phyloP scores from a whole-genome alignment of 2,113 vertebrate genomes.

The Bostrychus sinensis region DNA sequence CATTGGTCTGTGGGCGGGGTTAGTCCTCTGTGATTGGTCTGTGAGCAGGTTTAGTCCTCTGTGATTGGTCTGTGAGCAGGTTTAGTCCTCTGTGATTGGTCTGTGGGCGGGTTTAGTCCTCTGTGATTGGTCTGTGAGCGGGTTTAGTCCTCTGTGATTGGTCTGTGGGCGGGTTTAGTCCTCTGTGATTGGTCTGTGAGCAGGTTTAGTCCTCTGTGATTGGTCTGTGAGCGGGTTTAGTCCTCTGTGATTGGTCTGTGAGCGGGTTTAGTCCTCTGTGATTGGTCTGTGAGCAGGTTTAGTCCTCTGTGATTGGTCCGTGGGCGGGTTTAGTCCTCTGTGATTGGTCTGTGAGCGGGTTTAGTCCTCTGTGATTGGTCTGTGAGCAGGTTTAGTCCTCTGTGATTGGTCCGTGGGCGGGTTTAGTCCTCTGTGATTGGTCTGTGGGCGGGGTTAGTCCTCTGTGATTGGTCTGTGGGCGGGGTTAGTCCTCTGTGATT shows the following conservation, averaged over 20 bases:
- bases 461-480: too few relatives aligned
- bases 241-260: background rate
- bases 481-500: too few relatives aligned
- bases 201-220: background rate
- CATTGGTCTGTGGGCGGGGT: too few relatives aligned
- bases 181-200: background rate
- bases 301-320: background rate
- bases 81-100: background rate
- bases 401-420: too few relatives aligned
- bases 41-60: background rate
- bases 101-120: background rate
- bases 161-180: background rate
- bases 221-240: background rate
- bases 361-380: too few relatives aligned
- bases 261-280: background rate
- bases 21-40: too few relatives aligned
- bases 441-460: background rate
- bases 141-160: background rate
- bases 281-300: background rate
- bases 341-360: too few relatives aligned
- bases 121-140: background rate
- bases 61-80: too few relatives aligned
- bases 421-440: too few relatives aligned
- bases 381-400: too few relatives aligned
- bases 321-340: background rate